Conservation (phyloP, 1,140 invertebrate species). For the Helicoverpa armigera region DNA sequence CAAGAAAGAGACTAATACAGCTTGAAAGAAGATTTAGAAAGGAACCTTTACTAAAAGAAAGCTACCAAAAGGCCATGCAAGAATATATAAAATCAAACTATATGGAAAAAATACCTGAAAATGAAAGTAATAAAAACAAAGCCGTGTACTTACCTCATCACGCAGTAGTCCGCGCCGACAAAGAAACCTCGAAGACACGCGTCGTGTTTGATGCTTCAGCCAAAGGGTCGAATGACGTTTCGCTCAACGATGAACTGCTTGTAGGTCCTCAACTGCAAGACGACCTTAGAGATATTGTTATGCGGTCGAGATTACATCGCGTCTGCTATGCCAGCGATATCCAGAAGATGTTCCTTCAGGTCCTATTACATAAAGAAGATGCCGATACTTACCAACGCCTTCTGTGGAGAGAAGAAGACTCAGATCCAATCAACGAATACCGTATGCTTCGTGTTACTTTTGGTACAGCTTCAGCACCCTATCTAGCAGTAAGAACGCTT, state of each 20-base stretch:
- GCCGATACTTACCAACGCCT: background rate
- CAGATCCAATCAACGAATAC: background rate
- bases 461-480: background rate
- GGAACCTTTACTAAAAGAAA: conserved; percentile 32
- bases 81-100: conserved; percentile 46
- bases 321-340: background rate
- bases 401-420: background rate
- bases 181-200: background rate
- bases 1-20: conserved; percentile 42
- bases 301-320: background rate
- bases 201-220: background rate
- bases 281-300: background rate
- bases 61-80: conserved; percentile 48
- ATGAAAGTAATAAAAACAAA: background rate
- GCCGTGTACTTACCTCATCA: conserved; percentile 1
- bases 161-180: background rate
- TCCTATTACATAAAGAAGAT: background rate
- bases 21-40: conserved; percentile 49
- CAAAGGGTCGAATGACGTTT: background rate
- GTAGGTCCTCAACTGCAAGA: background rate
- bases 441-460: background rate
- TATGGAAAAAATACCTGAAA: conserved; percentile 7
- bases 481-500: background rate
- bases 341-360: background rate
- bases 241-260: background rate